Evolutionary conservation across 1,140 invertebrate genomes (phyloP).

Genomic region (Ostrea edulis): DNA sequence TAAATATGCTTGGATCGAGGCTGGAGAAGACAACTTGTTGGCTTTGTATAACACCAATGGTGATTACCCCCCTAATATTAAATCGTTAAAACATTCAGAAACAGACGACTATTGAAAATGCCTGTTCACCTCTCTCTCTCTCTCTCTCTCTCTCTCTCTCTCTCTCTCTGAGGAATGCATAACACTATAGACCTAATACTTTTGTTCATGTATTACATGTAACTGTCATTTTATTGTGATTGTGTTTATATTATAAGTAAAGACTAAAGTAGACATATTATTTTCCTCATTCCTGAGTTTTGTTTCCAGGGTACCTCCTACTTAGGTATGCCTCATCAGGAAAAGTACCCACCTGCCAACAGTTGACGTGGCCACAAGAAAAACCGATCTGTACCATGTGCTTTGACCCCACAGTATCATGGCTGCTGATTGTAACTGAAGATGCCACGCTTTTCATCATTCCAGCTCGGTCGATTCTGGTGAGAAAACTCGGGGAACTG

Average conservation of each 20-base stretch:
- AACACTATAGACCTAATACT: too few species aligned
- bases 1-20: constrained; percentile 68
- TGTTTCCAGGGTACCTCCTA: constrained; percentile 66
- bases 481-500: constrained; percentile 50
- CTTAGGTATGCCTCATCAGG: constrained; percentile 64
- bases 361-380: constrained; percentile 84
- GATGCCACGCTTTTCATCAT: constrained; percentile 84
- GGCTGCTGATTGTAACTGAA: constrained; percentile 84
- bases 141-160: too few species aligned
- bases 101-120: too few species aligned
- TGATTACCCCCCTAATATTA: constrained; percentile 32
- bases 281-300: too few species aligned
- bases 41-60: constrained; percentile 69
- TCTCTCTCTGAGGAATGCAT: too few species aligned
- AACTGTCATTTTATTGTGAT: too few species aligned
- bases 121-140: too few species aligned
- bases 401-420: constrained; percentile 86
- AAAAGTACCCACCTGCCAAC: constrained; percentile 82
- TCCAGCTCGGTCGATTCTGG: constrained; percentile 82
- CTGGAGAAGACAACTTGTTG: constrained; percentile 68
- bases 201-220: too few species aligned
- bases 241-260: too few species aligned
- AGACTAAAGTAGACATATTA: too few species aligned
- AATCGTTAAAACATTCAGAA: too few species aligned
- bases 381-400: constrained; percentile 84